Base-by-base conservation (phyloP, 2,113 vertebrate species). In the Pachypanchax playfairii region DNA sequence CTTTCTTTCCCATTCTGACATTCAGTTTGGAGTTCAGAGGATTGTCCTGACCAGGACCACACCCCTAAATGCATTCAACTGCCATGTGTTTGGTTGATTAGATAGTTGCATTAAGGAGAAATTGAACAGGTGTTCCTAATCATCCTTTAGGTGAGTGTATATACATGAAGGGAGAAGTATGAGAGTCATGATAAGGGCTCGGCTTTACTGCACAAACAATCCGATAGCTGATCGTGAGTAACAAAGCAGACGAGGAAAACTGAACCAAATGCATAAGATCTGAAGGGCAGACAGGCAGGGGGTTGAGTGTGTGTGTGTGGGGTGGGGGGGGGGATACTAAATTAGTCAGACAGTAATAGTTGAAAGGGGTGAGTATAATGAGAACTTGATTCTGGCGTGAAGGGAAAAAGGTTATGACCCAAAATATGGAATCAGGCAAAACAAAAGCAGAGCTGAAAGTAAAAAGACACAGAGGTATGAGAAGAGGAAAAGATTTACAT, bases 181-280 rank as follows among this genome's bases (percentile, higher is more conserved):
- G 85, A 71, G 55, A 64, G 55, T 65, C 47, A 74, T 70, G 73
- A 79, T 74, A 70, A 66, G 77, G 73, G 74, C 74, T 75, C 54
- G 12, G 68, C 54, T 64, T 81, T 76, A 76, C 65, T 78, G 80
- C 76, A 66, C 67, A 83, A 70, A 73, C 73, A 87, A 93, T 92
- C 92, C 93, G 95, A 84, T 79, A 69, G 84, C 89, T 90, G 88
- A 89, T 77, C 4, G 84, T 88, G 87, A 72, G 75, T 89, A 83
- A 90, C 91, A 89, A 89, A 82, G 78, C 80, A 85, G 79, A 84
- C 87, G 87, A 82, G 92, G 87, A 80, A 93, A 90, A 87, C 91
- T 91, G 81, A 83, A 86, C 89, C 92, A 90, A 83, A 92, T 93
- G 92, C 93, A 62, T 87, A 94, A 94, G 94, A 93, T 88, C 89